These are phyloP conservation scores for Latrodectus elegans DNA, from an alignment of 2,888 invertebrate genomes.

Conservation along the genomic window DNA sequence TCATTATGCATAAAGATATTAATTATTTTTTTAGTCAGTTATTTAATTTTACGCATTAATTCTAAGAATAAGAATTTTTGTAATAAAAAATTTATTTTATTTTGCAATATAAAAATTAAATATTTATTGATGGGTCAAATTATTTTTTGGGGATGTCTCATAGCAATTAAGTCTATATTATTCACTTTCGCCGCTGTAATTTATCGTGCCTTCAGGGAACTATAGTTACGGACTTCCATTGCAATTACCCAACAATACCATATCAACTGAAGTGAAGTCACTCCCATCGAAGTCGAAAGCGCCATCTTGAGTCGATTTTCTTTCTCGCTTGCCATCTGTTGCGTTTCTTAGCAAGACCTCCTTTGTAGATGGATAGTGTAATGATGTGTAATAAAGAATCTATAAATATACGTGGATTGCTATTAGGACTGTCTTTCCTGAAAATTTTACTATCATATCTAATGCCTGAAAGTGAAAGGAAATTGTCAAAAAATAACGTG, in stretches of 20 bases:
- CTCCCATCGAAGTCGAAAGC: background rate
- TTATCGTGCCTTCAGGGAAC: slow-evolving; percentile 18
- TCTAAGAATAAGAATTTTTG: no score
- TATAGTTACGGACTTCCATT: slow-evolving; percentile 7
- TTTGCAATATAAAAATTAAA: background rate
- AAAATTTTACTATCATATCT: no score
- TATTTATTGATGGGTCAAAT: background rate
- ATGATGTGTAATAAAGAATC: no score
- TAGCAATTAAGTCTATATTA: background rate
- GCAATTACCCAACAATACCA: slow-evolving; percentile 34
- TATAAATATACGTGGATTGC: no score
- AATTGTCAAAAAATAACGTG: no score
- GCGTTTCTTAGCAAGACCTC: background rate
- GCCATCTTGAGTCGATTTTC: slow-evolving; percentile 1
- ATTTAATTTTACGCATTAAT: no score
- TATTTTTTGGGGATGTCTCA: background rate
- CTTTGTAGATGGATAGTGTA: no score
- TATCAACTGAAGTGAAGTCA: background rate
- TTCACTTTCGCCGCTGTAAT: slow-evolving; percentile 37
- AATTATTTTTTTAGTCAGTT: no score
- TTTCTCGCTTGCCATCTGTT: slow-evolving; percentile 55
- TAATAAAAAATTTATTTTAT: no score
- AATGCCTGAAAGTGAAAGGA: no score
- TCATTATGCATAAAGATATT: no score
- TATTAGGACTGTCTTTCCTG: no score